Conservation (phyloP, 2,888 invertebrate species). For the Neelides folsomi region DNA sequence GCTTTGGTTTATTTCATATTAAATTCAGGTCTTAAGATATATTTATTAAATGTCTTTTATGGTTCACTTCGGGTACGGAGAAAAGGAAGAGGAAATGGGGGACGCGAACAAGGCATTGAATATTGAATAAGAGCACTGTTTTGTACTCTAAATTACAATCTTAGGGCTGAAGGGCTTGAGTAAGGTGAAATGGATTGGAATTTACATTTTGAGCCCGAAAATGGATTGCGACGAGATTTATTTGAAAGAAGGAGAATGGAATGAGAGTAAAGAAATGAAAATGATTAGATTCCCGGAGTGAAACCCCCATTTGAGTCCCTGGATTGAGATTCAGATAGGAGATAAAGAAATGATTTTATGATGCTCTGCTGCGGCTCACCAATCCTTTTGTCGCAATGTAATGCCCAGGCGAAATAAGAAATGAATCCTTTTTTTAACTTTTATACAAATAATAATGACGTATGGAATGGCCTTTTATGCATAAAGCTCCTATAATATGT, state of each 20-base stretch:
- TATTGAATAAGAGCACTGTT: neutral
- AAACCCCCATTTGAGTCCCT: neutral
- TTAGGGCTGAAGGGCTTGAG: neutral
- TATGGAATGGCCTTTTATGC: too few species aligned
- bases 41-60: conserved; percentile 4
- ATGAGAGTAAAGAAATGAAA: neutral
- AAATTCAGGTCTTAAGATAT: neutral
- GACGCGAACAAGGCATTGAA: neutral
- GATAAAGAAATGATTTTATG: too few species aligned
- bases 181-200: neutral
- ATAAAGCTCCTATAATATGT: too few species aligned
- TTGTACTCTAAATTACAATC: too few species aligned
- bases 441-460: too few species aligned
- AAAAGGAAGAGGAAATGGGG: conserved; percentile 7
- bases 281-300: neutral
- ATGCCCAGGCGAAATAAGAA: too few species aligned
- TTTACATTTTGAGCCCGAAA: neutral
- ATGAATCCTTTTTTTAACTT: too few species aligned
- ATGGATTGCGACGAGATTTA: neutral
- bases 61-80: conserved; percentile 3
- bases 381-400: too few species aligned
- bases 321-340: too few species aligned
- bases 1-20: neutral
- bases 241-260: neutral
- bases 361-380: too few species aligned